Base-by-base conservation (phyloP, 2,888 invertebrate species). In the Torymus tubicola region DNA sequence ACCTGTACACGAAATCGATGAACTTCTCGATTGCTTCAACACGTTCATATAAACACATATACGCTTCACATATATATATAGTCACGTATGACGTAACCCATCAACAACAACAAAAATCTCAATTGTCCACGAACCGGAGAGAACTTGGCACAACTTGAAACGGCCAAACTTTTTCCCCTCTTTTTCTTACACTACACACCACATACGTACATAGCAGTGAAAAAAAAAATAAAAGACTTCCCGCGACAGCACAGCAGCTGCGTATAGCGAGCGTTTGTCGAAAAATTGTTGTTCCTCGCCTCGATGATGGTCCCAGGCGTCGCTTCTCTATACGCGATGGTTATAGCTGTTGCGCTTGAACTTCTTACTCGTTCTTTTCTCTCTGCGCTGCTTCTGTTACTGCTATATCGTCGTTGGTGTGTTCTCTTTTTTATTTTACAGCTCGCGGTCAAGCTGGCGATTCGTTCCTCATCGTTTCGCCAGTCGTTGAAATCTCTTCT, bases 401-500 rank as follows among this genome's bases (percentile, higher is more conserved):
- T 12, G 3, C 10, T 68, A 3, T 31, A 31, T 31, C 31, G 31
- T 31, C 31, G 31, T 31, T 31, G 3, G 31, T 2, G 31, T 31
- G 8, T 31, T 31, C 2, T 31, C 55, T 14, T n/a, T 16, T 14
- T 68, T 55, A 24, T 55, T 24, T 55, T 18, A 10, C 53, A 52
- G 42, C 12, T 14, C 4, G 2, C 13, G 57, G 18, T 79, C 58
- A 79, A n/a, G 79, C 79, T 13, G 53, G 57, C 13, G 79, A 79
- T 57, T 79, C 79, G 69, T 79, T 53, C 73, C 65, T 73, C 12
- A 73, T 63, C 31, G 73, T 58, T 50, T 69, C 79, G n/a, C 31
- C 72, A 16, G 53, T 24, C 52, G 64, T 69, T 24, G 61, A 53
- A 50, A 79, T 18, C 42, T 67, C 79, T 11, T 79, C 79, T 79